phyloP scores from a whole-genome alignment of 2,797 vertebrate species.

The Orestias chungarensis region DNA sequence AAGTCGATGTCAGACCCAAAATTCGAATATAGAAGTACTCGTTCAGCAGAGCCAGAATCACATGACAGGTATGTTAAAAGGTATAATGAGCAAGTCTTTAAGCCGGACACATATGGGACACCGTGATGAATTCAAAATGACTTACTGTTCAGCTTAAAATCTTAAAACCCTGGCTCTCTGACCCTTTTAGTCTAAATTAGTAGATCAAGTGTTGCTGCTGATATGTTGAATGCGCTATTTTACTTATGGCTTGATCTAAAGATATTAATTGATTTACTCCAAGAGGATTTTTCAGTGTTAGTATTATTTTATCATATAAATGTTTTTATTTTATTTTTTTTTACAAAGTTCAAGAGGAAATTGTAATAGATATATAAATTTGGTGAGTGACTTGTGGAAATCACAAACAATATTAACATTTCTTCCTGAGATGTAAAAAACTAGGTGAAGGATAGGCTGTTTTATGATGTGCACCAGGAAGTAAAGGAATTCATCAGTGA shows the following conservation, averaged over 20 bases:
- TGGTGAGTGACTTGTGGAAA: not conserved
- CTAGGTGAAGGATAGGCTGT: not conserved
- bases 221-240: not conserved
- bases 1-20: not conserved
- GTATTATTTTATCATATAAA: too few species aligned
- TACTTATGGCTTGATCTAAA: not conserved
- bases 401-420: not conserved
- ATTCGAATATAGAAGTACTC: not conserved
- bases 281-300: not conserved
- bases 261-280: not conserved
- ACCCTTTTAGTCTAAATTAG: not conserved
- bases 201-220: not conserved
- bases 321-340: not conserved
- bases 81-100: not conserved
- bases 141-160: not conserved
- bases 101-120: not conserved
- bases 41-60: not conserved
- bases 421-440: not conserved
- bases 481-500: not conserved
- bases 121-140: not conserved
- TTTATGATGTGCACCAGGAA: not conserved
- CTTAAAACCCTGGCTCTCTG: not conserved
- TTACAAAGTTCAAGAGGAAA: not conserved
- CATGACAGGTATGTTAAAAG: not conserved
- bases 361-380: not conserved